Conservation (phyloP, 2,797 vertebrate species). For the Tiaroga cobitis region DNA sequence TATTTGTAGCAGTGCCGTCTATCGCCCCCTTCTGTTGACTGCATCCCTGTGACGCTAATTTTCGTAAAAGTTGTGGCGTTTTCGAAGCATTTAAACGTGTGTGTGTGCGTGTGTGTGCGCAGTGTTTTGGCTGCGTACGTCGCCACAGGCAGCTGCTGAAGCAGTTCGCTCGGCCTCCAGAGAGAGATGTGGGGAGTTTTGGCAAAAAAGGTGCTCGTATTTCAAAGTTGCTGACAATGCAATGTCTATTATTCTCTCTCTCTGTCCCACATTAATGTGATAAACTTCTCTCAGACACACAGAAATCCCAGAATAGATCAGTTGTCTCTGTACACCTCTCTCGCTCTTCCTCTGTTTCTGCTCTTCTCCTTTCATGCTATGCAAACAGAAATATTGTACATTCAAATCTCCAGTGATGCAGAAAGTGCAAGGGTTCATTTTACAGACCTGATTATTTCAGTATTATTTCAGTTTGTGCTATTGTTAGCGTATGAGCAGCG, state of each 20-base stretch:
- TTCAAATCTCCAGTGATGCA: neutral
- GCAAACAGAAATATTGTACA: neutral
- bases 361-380: neutral
- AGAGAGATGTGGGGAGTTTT: constrained; percentile 29
- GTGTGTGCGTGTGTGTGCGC: constrained; percentile 14
- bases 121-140: constrained; percentile 2
- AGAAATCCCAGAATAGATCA: constrained; percentile 23
- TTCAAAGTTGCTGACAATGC: constrained; percentile 49
- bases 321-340: constrained; percentile 13
- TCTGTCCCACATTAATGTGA: constrained; percentile 20
- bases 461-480: neutral
- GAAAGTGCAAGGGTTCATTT: neutral
- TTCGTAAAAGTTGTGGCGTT: neutral
- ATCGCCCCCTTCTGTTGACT: constrained; percentile 8
- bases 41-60: neutral
- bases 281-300: constrained; percentile 17
- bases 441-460: neutral
- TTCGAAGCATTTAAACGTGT: neutral
- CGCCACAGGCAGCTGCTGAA: constrained; percentile 31
- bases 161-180: constrained; percentile 7
- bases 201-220: constrained; percentile 44
- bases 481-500: neutral
- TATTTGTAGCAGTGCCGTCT: neutral
- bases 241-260: constrained; percentile 36
- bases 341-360: neutral